Evolutionary conservation across 1,140 invertebrate species (phyloP).

Genomic region (Eupristina koningsbergeri): DNA sequence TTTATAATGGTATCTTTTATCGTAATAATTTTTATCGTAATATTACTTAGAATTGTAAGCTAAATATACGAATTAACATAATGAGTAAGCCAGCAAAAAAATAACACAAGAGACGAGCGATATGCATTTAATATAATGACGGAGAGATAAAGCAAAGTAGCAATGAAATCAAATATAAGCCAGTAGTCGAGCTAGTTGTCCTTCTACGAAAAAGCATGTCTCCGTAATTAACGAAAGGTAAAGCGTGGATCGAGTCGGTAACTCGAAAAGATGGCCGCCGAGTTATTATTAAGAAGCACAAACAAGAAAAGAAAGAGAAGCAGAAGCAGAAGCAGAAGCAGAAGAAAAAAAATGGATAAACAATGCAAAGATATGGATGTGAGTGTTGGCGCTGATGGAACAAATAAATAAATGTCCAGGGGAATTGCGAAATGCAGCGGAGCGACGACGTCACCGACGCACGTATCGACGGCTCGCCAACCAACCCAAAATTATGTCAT

Average conservation of each 20-base stretch:
- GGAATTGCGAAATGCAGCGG: not conserved
- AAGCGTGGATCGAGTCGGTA: too few species aligned
- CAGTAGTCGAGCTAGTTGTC: not conserved
- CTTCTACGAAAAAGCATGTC: not conserved
- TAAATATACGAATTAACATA: too few species aligned
- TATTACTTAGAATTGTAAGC: too few species aligned
- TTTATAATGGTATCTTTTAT: not conserved
- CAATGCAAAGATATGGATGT: too few species aligned
- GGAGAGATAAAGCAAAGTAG: not conserved
- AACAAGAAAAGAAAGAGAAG: too few species aligned
- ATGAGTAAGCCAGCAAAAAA: not conserved
- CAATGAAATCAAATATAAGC: not conserved
- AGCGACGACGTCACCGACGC: not conserved
- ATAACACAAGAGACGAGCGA: not conserved
- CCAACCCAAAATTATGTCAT: conserved; percentile 18
- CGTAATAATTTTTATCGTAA: too few species aligned
- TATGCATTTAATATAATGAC: not conserved
- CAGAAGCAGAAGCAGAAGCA: too few species aligned
- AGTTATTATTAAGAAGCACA: too few species aligned
- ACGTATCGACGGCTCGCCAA: not conserved
- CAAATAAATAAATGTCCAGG: not conserved
- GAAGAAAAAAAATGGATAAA: not conserved
- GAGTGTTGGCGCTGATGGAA: not conserved
- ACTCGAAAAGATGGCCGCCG: too few species aligned
- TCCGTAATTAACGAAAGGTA: not conserved